A percentile compares a stretch with the other conserved stretches of the same genome.
These are phyloP conservation scores for Smutsia temminckii DNA, from an alignment of 2,797 vertebrate species.

Conservation along the genomic window DNA sequence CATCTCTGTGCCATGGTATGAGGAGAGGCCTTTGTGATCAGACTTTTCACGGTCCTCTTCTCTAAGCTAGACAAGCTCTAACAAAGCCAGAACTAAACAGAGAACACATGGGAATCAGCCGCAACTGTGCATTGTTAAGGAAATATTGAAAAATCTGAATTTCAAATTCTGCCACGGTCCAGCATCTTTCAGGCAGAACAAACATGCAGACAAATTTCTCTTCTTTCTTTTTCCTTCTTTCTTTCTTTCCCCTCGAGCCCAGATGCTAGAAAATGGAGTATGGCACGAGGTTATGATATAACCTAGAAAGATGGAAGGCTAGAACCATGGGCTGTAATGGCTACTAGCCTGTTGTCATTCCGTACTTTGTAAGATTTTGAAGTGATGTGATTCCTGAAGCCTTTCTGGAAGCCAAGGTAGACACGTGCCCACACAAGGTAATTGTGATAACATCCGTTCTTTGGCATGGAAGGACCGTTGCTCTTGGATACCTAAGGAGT, in stretches of 20 bases:
- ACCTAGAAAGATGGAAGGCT: background rate
- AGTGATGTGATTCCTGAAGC: background rate
- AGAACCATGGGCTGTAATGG: background rate
- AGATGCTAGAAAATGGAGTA: background rate
- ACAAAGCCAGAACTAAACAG: background rate
- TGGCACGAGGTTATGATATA: background rate
- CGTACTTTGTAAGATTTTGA: background rate
- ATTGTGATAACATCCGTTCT: too few relatives aligned
- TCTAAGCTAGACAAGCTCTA: background rate
- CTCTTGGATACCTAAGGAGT: background rate
- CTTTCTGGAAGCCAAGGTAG: background rate
- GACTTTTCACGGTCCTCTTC: background rate
- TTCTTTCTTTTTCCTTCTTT: background rate
- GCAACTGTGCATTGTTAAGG: background rate
- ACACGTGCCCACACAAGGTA: too few relatives aligned
- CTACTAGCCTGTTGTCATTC: background rate
- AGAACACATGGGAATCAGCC: background rate
- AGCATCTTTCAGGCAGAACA: background rate
- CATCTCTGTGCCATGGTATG: background rate
- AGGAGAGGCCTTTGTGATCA: background rate
- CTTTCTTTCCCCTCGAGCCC: background rate
- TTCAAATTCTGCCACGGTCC: background rate
- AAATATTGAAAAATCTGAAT: slow-evolving; percentile 1
- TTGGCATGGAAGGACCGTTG: background rate
- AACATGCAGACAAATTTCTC: background rate